Conservation (phyloP, 2,888 invertebrate species). For the Bembecia ichneumoniformis region DNA sequence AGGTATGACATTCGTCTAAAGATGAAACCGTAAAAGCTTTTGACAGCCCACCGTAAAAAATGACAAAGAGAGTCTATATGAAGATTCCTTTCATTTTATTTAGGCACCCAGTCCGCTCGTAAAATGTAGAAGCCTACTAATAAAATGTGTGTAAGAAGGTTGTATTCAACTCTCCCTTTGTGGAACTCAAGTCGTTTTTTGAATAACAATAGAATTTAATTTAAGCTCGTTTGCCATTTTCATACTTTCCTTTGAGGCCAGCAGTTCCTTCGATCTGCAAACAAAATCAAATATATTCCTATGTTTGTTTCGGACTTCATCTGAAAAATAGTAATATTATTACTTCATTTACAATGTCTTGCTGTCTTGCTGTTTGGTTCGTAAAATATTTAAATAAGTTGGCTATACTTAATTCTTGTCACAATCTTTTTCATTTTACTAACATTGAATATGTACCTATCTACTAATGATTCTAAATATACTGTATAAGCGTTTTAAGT, state of each 20-base stretch:
- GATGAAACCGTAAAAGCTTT: constrained; percentile 54
- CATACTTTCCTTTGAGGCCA: constrained; percentile 14
- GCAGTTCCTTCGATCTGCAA: background rate
- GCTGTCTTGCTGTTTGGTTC: no score
- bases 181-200: constrained; percentile 9
- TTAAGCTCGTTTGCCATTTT: constrained; percentile 23
- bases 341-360: no score
- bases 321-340: no score
- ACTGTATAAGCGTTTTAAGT: no score
- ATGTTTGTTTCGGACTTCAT: no score
- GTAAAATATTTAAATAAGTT: no score
- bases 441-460: no score
- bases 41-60: constrained; percentile 59
- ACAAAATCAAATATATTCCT: no score
- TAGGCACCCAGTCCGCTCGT: constrained; percentile 49
- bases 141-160: constrained; percentile 50
- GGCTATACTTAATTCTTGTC: no score
- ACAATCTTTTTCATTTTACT: no score
- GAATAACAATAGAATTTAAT: constrained; percentile 38
- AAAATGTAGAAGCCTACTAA: constrained; percentile 47
- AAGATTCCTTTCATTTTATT: constrained; percentile 55
- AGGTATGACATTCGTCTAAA: background rate
- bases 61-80: constrained; percentile 56
- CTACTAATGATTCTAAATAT: no score
- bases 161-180: constrained; percentile 28